phyloP scores from a whole-genome alignment of 2,888 invertebrate genomes.

The Platerodrilus igneus region DNA sequence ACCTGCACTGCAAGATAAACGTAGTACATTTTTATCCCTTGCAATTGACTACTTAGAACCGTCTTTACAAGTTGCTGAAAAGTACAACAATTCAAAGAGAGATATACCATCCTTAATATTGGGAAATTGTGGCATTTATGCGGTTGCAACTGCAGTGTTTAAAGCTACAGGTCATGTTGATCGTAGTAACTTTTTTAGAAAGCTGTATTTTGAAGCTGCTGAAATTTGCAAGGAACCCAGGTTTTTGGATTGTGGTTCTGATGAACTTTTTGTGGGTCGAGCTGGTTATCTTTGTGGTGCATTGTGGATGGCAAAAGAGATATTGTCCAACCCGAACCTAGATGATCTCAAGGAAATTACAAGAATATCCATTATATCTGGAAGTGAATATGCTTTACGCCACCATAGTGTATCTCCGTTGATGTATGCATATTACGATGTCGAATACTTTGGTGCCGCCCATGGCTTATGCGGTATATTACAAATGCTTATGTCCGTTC shows the following conservation, averaged over 20 bases:
- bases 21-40: slow-evolving; percentile 52
- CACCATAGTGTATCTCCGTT: slow-evolving; percentile 61
- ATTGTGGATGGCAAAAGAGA: slow-evolving; percentile 63
- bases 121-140: slow-evolving; percentile 75
- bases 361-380: slow-evolving; percentile 65
- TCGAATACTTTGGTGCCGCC: slow-evolving; percentile 71
- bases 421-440: slow-evolving; percentile 74
- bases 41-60: slow-evolving; percentile 60
- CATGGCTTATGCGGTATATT: slow-evolving; percentile 65
- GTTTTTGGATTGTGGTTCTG: slow-evolving; percentile 65
- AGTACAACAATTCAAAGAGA: slow-evolving; percentile 47
- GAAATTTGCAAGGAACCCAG: slow-evolving; percentile 50
- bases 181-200: slow-evolving; percentile 37
- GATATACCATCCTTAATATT: slow-evolving; percentile 69
- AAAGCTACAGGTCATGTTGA: slow-evolving; percentile 50
- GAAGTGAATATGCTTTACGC: slow-evolving; percentile 60
- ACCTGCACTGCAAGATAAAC: slow-evolving; percentile 48
- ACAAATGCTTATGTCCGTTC: slow-evolving; percentile 59
- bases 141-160: slow-evolving; percentile 63
- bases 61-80: slow-evolving; percentile 54
- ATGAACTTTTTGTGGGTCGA: slow-evolving; percentile 81
- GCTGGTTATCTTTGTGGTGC: slow-evolving; percentile 78
- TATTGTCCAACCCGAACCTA: slow-evolving; percentile 48
- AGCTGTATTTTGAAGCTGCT: slow-evolving; percentile 47
- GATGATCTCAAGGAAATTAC: slow-evolving; percentile 61